Evolutionary conservation across 2,888 invertebrate genomes (phyloP), one percentile per base, ranked within the genome.

Genomic region (Labia minor): DNA sequence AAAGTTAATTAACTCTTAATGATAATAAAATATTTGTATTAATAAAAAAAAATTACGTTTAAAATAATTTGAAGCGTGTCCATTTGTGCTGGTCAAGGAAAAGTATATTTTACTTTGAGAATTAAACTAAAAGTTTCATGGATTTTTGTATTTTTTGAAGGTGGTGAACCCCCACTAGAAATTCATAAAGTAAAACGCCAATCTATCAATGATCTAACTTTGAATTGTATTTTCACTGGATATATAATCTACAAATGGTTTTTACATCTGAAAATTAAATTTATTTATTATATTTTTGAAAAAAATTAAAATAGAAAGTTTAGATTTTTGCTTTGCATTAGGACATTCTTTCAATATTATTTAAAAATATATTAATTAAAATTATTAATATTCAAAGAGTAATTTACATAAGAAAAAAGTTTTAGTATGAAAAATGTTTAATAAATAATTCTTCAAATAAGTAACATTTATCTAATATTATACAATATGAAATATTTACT

Each of bases 201-300:
- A 95, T 81, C 74, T 95, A 95, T 98, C 98, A 99, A 73, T 94
- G 85, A 78, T 99, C 98, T 0, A 92, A 89, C 69, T 84, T 86
- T 67, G 90, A 86, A 73, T 91, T 87, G 75, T 99, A 96, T 0
- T 98, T 80, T 99, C 98, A 6, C 97, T 97, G 0, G 96, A 93
- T 20, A 97, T 80, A 77, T 97, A 97, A 79, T 97, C 97, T 96
- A 74, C 97, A 97, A 80, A 96, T 84, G 1, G 96, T n/a, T 97
- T 72, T 87, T 88, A 49, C 95, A 86, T 74, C 90, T 89, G 73
- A 66, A 78, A 74, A 71, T 65, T 37, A n/a, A 62, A 33, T 21
- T 37, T 62, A 37, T 61, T 61, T 37, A 26, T 63, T 61, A 62
- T 18, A 6, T 20, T 10, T 20, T 62, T 20, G 18, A 21, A 19